These are phyloP conservation scores for Ametastegia equiseti DNA, from an alignment of 2,888 invertebrate genomes.

Conservation along the genomic window DNA sequence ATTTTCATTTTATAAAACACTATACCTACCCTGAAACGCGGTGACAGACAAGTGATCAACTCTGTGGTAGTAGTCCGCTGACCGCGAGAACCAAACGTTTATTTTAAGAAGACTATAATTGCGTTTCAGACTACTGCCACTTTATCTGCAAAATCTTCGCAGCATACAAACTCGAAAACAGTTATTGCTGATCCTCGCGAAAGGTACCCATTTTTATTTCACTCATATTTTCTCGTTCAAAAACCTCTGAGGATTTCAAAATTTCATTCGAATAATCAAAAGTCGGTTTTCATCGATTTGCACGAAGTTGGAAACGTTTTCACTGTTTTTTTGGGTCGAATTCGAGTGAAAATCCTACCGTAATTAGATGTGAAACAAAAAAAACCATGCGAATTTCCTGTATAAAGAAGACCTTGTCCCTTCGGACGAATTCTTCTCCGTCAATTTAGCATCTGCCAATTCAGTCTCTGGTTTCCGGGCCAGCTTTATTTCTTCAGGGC, in stretches of 20 bases:
- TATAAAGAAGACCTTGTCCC: neutral
- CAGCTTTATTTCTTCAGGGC: neutral
- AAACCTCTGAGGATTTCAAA: neutral
- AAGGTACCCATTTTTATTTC: no score
- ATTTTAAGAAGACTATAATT: conserved; percentile 39
- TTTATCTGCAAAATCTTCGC: conserved; percentile 37
- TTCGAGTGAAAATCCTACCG: neutral
- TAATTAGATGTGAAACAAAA: neutral
- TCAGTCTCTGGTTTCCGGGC: neutral
- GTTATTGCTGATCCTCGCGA: neutral
- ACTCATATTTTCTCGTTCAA: no score
- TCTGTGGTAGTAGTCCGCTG: conserved; percentile 36
- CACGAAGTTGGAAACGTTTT: no score
- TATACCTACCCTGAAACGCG: neutral
- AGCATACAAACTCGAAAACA: neutral
- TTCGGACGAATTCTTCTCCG: neutral
- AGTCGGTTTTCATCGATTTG: no score
- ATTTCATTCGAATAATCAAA: neutral
- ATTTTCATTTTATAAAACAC: neutral
- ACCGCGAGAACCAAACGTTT: conserved; percentile 35
- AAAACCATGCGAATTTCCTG: no score
- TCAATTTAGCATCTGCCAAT: neutral
- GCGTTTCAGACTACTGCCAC: conserved; percentile 27
- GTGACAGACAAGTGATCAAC: conserved; percentile 32
- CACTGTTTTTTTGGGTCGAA: neutral